Evolutionary conservation across 1,140 invertebrate genomes (phyloP), one percentile per base, ranked within the genome.

Genomic region (Wasmannia auropunctata): DNA sequence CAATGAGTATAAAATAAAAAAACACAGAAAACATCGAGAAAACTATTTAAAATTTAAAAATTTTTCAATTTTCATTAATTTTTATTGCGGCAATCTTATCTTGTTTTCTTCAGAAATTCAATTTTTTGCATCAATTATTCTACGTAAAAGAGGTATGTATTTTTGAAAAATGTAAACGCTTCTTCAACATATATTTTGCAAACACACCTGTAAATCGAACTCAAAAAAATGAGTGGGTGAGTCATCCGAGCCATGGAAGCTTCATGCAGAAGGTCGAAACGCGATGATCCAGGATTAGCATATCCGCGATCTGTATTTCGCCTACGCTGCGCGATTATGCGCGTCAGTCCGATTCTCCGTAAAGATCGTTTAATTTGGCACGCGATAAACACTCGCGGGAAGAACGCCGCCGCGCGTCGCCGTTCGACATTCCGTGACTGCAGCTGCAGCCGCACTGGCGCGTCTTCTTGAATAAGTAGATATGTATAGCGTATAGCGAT

Each of bases 351-450:
- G 40, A 22, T 74, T 83, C 79, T 70, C 28, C 49, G 79, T 70
- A 74, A 58, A 74, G 51, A 56, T 51, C 37, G 40, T 60, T 74
- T 83, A 83, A 74, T 83, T 83, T 83, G 51, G 67, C 28, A 60
- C 67, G 79, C 67, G 51, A 83, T 83, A 46, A 83, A 74, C 69
- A 69, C 25, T 31, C 16, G 14, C 51, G 5, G 65, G 37, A 72
- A 56, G 37, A 81, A 81, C 37, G 25, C 22, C 34, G 43, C 19
- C 10, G 34, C n/a, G 8, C 31, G 60, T 56, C 25, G 60, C 43
- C 25, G n/a, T 46, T 70, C 25, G 77, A 16, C 63, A 49, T 80
- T 69, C 19, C 58, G 14, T 56, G 34, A 70, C 65, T 56, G 65
- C 77, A 81, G 77, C 22, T 80, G 77, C 49, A 70, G 51, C 65